A percentile compares a stretch with the other conserved stretches of the same genome.
phyloP scores from a whole-genome alignment of 1,140 invertebrate species.

The Hormaphis cornu region DNA sequence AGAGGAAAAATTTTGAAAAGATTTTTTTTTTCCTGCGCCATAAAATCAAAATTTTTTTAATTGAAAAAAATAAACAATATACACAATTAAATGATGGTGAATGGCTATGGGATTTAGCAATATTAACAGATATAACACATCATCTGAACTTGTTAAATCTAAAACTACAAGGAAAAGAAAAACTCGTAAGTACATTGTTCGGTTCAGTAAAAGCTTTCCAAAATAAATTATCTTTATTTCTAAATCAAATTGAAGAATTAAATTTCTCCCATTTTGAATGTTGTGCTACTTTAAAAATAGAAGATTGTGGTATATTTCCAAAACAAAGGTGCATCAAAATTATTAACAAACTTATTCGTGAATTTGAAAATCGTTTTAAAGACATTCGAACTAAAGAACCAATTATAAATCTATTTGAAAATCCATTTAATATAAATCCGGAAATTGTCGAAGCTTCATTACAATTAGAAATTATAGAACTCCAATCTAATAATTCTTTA shows the following conservation, averaged over 20 bases:
- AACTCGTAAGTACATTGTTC: neutral
- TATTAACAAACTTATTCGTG: neutral
- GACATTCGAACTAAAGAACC: neutral
- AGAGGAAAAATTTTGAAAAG: neutral
- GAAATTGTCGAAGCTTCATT: neutral
- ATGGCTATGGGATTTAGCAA: neutral
- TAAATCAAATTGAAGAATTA: conserved; percentile 6
- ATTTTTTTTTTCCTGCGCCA: conserved; percentile 1
- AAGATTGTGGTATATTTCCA: neutral
- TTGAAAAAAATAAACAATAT: neutral
- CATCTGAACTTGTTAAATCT: neutral
- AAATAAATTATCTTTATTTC: conserved; percentile 6
- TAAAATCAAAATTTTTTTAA: neutral
- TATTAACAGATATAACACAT: neutral
- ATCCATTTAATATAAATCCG: neutral
- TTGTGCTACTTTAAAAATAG: neutral
- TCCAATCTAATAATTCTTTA: neutral
- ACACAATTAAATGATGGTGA: neutral
- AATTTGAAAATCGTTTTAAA: neutral
- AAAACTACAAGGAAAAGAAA: neutral
- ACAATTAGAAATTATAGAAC: neutral
- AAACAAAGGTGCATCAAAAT: neutral
- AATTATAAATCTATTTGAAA: neutral
- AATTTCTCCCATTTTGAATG: neutral
- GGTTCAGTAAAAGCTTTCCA: neutral